Base-by-base conservation (phyloP, 1,140 invertebrate species). In the Cepaea nemoralis region DNA sequence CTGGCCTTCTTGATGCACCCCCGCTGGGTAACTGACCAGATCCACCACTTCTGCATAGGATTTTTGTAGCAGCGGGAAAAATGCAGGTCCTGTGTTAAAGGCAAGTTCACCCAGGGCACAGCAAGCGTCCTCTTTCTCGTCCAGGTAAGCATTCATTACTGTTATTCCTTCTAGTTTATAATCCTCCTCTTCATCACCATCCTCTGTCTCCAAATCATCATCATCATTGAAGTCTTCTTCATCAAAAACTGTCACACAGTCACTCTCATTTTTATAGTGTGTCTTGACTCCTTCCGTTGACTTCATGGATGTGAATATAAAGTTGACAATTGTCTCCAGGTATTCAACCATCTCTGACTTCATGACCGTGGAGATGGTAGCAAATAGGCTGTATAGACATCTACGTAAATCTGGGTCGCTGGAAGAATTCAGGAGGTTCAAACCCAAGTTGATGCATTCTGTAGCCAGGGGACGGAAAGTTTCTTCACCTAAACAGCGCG, bases 101-200 rank as follows among this genome's bases (percentile, higher is more conserved):
- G 95, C 94, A 48, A 96, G 93, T 88, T 96, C 95, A 82, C 93
- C 93, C 0, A 96, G 91, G 14, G 95, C 93, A 80, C 94, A 84
- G 83, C 95, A 94, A 10, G 95, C 95, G 90, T 95, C 95, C 90
- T 95, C 95, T 87, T 96, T 96, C 89, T 96, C 95, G 85, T 95
- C 94, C 50, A 95, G 91, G 87, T 94, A 96, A 0, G 95, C 92
- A 91, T 96, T 96, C 88, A 95, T 94, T 22, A 96, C 94, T 42
- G 91, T 93, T 77, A 94, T 94, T 90, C 86, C 87, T 76, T 87
- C 83, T 40, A 88, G 81, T 84, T 93, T 93, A 35, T 86, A 77
- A 35, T 89, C 86, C 31, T 91, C 87, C 77, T 94, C 93, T 33
- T 93, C 93, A 31, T 92, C 92, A 59, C 92, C 92, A 63, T 91